Evolutionary conservation across 2,888 invertebrate species (phyloP).

Genomic region (Pachycephus smyrnensis): DNA sequence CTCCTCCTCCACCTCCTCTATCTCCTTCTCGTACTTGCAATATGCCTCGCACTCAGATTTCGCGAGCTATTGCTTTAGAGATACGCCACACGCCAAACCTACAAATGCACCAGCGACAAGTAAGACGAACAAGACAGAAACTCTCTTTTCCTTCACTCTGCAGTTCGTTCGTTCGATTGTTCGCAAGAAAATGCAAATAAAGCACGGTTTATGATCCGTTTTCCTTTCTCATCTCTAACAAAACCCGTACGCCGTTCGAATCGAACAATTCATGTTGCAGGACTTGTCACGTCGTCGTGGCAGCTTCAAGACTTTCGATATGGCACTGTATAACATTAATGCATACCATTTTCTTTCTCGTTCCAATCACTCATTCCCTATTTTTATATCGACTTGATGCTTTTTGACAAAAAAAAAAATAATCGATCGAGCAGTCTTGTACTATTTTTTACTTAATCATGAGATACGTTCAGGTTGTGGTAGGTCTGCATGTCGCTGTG

Average conservation of each 20-base stretch:
- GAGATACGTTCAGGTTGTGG: background rate
- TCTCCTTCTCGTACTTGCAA: background rate
- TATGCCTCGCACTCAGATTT: background rate
- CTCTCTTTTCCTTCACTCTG: background rate
- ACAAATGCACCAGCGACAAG: background rate
- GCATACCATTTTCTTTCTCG: background rate
- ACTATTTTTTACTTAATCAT: background rate
- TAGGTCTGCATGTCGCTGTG: background rate
- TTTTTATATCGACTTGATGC: background rate
- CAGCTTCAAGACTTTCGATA: background rate
- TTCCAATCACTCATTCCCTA: background rate
- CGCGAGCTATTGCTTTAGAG: background rate
- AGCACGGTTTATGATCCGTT: background rate
- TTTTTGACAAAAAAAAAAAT: background rate
- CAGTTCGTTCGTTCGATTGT: background rate
- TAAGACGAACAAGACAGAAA: background rate
- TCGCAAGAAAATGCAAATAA: background rate
- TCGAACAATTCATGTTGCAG: background rate
- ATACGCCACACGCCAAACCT: background rate
- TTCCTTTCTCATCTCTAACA: background rate
- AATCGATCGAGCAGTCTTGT: background rate
- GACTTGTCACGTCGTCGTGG: background rate
- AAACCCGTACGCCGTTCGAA: background rate
- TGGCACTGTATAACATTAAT: background rate
- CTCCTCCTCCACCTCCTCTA: background rate